Base-by-base conservation (phyloP, 2,888 invertebrate species). In the Trachelus iudaicus region DNA sequence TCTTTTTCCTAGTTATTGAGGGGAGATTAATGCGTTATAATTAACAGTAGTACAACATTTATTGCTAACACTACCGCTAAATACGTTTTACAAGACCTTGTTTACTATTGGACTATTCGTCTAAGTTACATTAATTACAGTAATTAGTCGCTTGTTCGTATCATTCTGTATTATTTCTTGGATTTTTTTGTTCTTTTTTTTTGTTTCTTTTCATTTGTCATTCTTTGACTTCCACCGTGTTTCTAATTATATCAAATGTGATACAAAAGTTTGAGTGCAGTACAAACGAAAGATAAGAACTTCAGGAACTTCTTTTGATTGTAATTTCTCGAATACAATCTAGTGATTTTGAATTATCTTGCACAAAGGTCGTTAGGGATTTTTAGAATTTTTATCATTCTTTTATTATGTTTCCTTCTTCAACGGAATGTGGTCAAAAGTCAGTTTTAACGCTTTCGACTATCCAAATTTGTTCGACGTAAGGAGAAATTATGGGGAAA, bases 1-100 rank as follows among this genome's bases (percentile, higher is more conserved):
- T 77, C 75, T 23, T 75, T 56, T 23, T 23, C 23, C 56, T 56
- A 56, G 9, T 56, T 33, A 35, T 73, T 80, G 76, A 68, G 71
- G 69, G 68, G 40, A 75, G 73, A 80, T 83, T 80, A 69, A 73
- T 78, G 76, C 80, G 69, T 81, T 77, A 82, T 83, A 81, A 83
- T 81, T 82, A 85, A 84, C 80, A 82, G 78, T 81, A 78, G 77
- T 84, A 85, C 85, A 82, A 85, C 80, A 86, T 83, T 85, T 83
- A 87, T 84, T 83, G 79, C 75, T 77, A 82, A 76, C 79, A 75
- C 77, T 80, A 78, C 76, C 73, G 77, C 76, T 84, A 82, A 81
- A 77, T 80, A 79, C 77, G 80, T 78, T 75, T 81, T 81, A 83
- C 81, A 84, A 82, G 79, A 77, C 73, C 37, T 73, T 73, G 76